phyloP scores from a whole-genome alignment of 64 coral and sea anemone genomes.

The Dendronephthya gigantea region DNA sequence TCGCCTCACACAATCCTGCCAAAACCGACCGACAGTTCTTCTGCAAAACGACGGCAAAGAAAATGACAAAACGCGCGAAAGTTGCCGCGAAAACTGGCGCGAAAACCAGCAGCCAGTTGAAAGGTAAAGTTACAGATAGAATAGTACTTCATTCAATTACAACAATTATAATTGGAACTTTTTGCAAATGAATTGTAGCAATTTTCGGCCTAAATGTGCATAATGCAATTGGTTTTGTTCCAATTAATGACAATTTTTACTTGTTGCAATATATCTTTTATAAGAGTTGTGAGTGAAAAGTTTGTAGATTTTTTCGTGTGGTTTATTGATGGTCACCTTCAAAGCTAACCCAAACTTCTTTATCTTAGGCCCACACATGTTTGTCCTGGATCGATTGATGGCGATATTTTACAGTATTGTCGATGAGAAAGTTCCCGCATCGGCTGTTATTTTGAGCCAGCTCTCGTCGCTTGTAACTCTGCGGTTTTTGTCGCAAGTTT shows the following conservation, averaged over 20 bases:
- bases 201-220: no score
- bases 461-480: constrained; percentile 90
- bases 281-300: no score
- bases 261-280: no score
- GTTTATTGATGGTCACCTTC: no score
- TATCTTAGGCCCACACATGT: constrained; percentile 68
- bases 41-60: constrained; percentile 54
- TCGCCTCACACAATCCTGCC: constrained; percentile 88
- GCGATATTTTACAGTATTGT: constrained; percentile 96
- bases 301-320: no score
- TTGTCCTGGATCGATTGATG: constrained; percentile 83
- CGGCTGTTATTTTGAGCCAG: constrained; percentile 75
- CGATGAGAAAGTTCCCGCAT: constrained; percentile 75
- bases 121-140: constrained; percentile 61
- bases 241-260: no score
- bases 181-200: background rate
- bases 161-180: no score
- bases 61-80: constrained; percentile 57
- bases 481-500: constrained; percentile 59
- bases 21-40: constrained; percentile 80
- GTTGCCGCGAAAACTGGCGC: constrained; percentile 33
- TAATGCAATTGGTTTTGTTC: no score
- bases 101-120: constrained; percentile 63
- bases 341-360: no score
- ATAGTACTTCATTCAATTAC: no score